phyloP scores from a whole-genome alignment of 1,140 invertebrate genomes.

The Archivesica marissinica region DNA sequence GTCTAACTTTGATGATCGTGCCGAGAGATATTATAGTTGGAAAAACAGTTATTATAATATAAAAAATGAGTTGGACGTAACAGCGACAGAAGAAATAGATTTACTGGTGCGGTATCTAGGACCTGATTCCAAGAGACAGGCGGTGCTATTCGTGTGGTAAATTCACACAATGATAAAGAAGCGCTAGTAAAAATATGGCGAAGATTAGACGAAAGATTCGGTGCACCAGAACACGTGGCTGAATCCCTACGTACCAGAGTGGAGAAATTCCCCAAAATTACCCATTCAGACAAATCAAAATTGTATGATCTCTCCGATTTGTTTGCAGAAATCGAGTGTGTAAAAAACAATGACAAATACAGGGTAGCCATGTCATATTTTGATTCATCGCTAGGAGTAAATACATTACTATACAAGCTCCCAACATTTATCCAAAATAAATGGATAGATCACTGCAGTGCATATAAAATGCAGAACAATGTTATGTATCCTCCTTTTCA shows the following conservation, averaged over 20 bases:
- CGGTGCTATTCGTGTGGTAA: background rate
- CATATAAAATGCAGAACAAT: slow-evolving; percentile 44
- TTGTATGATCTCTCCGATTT: slow-evolving; percentile 53
- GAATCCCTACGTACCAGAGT: slow-evolving; percentile 38
- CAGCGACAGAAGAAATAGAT: background rate
- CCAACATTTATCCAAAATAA: slow-evolving; percentile 44
- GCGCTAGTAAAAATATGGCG: slow-evolving; percentile 39
- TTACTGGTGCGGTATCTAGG: background rate
- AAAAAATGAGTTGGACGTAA: background rate
- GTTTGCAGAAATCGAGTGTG: slow-evolving; percentile 45
- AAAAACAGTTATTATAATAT: background rate
- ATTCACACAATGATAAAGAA: background rate
- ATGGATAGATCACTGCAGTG: slow-evolving; percentile 55
- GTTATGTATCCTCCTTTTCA: slow-evolving; percentile 61
- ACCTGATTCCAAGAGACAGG: background rate
- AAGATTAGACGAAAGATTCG: slow-evolving; percentile 57
- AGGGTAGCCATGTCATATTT: slow-evolving; percentile 10
- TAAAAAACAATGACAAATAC: slow-evolving; percentile 35
- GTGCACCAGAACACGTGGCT: slow-evolving; percentile 40
- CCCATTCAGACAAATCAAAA: slow-evolving; percentile 28
- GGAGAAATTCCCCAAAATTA: slow-evolving; percentile 15
- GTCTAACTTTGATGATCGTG: too few species aligned
- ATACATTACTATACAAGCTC: slow-evolving; percentile 44
- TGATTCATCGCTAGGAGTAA: slow-evolving; percentile 57
- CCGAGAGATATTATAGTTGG: too few species aligned